Conservation (phyloP, 2,113 vertebrate species). For the Columbina picui region DNA sequence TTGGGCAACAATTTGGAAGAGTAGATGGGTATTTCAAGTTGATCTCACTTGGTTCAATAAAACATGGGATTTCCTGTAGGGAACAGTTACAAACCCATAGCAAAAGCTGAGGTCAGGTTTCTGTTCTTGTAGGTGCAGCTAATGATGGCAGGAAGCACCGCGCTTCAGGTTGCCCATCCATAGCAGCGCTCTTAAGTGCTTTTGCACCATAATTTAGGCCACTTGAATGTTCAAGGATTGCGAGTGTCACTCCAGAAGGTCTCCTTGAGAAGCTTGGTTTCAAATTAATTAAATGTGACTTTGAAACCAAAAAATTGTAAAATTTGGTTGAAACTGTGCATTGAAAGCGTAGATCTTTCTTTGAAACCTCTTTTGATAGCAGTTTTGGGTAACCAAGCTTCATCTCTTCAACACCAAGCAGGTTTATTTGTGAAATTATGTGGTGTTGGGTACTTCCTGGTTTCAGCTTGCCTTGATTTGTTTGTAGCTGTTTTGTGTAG, state of each 20-base stretch:
- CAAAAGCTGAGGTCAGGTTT: not conserved
- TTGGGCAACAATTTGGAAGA: accelerated
- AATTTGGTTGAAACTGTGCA: accelerated
- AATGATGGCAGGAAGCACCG: not conserved
- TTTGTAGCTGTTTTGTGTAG: not conserved
- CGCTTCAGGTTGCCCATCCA: accelerated
- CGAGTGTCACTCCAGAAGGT: not conserved
- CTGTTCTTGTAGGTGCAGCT: not conserved
- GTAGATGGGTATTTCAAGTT: not conserved
- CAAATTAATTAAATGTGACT: accelerated
- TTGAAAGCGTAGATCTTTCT: not conserved
- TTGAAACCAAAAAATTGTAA: not conserved
- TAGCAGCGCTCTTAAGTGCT: not conserved
- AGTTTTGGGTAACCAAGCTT: not conserved
- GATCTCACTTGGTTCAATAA: not conserved
- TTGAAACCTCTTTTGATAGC: not conserved
- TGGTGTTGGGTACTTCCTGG: not conserved
- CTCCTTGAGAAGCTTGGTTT: not conserved
- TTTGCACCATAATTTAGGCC: not conserved
- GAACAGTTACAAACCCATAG: accelerated
- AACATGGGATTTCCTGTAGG: not conserved
- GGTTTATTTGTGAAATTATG: not conserved
- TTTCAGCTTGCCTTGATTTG: not conserved
- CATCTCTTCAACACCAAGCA: not conserved
- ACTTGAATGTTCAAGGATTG: not conserved